Percentiles rank a stretch among this genome's conserved stretches.
phyloP scores from a whole-genome alignment of 2,888 invertebrate species.

The Leptopterna dolabrata region DNA sequence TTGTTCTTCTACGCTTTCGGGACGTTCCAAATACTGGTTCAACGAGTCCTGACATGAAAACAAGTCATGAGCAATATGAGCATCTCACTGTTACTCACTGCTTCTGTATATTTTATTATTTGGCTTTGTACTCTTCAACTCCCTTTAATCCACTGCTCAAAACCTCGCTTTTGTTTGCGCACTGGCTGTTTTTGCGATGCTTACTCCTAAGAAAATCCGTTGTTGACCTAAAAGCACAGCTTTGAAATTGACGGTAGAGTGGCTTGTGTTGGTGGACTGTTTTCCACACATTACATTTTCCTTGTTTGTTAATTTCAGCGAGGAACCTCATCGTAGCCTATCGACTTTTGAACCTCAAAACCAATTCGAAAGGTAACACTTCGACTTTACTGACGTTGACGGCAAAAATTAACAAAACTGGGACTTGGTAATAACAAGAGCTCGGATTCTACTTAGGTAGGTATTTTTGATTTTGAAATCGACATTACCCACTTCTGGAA shows the following conservation, averaged over 20 bases:
- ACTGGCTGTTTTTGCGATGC: background rate
- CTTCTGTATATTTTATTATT: background rate
- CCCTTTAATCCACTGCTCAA: background rate
- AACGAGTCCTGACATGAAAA: background rate
- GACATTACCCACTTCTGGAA: too few species aligned
- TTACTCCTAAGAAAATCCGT: background rate
- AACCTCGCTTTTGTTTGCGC: background rate
- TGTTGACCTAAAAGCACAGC: background rate
- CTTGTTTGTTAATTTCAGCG: conserved; percentile 24
- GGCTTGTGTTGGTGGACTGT: background rate
- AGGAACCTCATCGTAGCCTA: conserved; percentile 26
- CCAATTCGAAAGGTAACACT: conserved; percentile 28
- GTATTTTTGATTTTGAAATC: too few species aligned
- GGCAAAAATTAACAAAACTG: background rate
- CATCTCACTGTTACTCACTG: background rate
- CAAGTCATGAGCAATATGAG: background rate
- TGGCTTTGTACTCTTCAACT: background rate
- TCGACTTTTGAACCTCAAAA: conserved; percentile 28
- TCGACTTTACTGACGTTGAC: conserved; percentile 33
- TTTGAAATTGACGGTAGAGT: background rate
- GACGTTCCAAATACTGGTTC: background rate
- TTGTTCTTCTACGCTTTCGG: background rate
- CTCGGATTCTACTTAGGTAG: too few species aligned
- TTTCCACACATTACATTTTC: background rate
- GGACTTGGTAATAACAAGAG: background rate